These are phyloP conservation scores for Lamprotornis superbus DNA, from an alignment of 2,113 vertebrate genomes.

Conservation along the genomic window DNA sequence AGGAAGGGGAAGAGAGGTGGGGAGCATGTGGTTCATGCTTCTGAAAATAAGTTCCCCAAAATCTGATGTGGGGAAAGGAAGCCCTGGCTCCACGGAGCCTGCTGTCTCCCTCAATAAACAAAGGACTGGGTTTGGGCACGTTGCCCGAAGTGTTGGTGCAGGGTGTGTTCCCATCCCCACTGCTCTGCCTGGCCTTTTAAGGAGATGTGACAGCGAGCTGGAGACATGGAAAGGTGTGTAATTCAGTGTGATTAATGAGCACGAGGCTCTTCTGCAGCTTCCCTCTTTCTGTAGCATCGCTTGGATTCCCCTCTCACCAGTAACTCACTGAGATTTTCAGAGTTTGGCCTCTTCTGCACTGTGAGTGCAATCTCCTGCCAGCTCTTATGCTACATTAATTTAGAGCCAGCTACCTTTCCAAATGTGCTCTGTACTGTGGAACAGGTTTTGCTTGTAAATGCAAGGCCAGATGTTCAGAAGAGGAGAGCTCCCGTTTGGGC, in stretches of 20 bases:
- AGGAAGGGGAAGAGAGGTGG: slow-evolving; percentile 54
- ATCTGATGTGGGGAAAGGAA: slow-evolving; percentile 52
- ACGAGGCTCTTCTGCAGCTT: not conserved
- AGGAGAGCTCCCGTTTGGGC: slow-evolving; percentile 21
- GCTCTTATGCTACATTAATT: not conserved
- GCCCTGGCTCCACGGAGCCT: slow-evolving; percentile 48
- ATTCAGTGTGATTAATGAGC: slow-evolving; percentile 37
- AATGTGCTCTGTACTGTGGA: not conserved
- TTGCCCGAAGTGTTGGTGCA: slow-evolving; percentile 52
- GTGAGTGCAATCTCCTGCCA: not conserved
- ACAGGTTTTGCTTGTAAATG: slow-evolving; percentile 37
- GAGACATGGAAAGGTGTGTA: slow-evolving; percentile 41
- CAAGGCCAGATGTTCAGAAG: slow-evolving; percentile 29
- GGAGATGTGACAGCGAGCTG: slow-evolving; percentile 43
- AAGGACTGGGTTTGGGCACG: slow-evolving; percentile 46
- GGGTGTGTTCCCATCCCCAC: slow-evolving; percentile 35
- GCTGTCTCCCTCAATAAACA: slow-evolving; percentile 60
- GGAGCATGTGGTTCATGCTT: not conserved
- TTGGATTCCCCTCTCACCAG: not conserved
- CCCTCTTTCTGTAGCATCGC: not conserved
- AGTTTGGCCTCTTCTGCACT: not conserved
- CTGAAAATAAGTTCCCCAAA: slow-evolving; percentile 55
- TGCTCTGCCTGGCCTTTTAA: slow-evolving; percentile 65
- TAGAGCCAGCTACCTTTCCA: slow-evolving; percentile 30
- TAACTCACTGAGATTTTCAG: not conserved